A percentile compares a stretch with the other conserved stretches of the same genome.
Conservation (phyloP, 2,888 invertebrate species). For the Harpagoxenus sublaevis region DNA sequence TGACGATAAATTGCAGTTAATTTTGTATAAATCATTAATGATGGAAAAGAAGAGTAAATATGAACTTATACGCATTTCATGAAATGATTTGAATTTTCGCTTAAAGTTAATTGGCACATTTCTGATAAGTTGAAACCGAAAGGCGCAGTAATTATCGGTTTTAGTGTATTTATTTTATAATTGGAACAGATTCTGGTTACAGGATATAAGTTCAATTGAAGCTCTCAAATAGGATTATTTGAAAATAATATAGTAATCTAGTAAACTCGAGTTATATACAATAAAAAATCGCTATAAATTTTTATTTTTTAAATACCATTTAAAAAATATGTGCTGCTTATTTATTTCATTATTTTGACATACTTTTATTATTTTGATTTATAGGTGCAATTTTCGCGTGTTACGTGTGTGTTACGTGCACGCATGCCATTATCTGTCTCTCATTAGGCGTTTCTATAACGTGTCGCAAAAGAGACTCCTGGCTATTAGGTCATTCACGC, state of each 20-base stretch:
- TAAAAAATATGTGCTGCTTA: background rate
- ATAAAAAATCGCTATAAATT: background rate
- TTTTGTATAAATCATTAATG: background rate
- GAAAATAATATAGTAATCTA: background rate
- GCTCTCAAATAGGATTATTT: background rate
- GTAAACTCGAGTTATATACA: background rate
- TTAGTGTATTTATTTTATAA: slow-evolving; percentile 22
- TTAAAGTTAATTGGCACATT: slow-evolving; percentile 3
- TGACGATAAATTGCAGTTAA: background rate
- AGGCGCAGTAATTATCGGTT: background rate
- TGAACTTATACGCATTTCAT: background rate
- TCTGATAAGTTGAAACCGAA: background rate
- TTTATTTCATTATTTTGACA: background rate
- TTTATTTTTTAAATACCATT: background rate
- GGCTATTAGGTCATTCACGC: slow-evolving; percentile 29
- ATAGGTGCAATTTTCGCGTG: background rate
- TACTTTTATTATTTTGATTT: background rate
- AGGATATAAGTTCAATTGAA: slow-evolving; percentile 11
- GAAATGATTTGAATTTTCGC: slow-evolving; percentile 12
- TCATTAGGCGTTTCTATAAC: background rate
- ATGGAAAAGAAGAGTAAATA: background rate
- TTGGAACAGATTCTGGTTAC: background rate
- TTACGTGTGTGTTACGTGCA: background rate
- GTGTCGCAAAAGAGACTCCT: background rate
- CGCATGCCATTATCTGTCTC: background rate